Evolutionary conservation across 1,140 invertebrate genomes (phyloP).

Genomic region (Spodoptera litura): DNA sequence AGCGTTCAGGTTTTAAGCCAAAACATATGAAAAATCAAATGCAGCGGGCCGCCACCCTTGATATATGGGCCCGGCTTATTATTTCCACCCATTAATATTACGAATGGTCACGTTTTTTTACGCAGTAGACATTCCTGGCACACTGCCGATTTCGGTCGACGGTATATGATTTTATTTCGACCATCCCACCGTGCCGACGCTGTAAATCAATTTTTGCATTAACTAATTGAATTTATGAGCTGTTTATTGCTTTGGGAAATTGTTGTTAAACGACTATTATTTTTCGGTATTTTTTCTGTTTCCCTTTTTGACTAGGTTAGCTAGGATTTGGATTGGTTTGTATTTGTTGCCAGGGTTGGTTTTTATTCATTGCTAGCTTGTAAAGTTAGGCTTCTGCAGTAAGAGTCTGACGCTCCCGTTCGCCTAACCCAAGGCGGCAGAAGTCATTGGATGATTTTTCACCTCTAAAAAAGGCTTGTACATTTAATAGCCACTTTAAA

Average conservation of each 20-base stretch:
- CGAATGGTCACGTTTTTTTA: constrained; percentile 63
- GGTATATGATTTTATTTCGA: constrained; percentile 62
- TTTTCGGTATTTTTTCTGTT: constrained; percentile 46
- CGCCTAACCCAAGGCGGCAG: no score
- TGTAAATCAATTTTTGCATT: constrained; percentile 71
- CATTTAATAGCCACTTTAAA: no score
- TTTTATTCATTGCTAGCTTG: not conserved
- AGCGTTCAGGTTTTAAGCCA: constrained; percentile 49
- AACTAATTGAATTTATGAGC: constrained; percentile 69
- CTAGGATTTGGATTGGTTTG: constrained; percentile 3
- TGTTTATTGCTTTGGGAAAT: constrained; percentile 67
- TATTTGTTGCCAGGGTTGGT: not conserved
- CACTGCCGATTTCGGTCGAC: constrained; percentile 55
- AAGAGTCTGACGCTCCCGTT: no score
- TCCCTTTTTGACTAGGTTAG: not conserved
- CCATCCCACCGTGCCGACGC: constrained; percentile 47
- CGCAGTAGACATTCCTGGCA: constrained; percentile 59
- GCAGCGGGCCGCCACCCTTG: constrained; percentile 53
- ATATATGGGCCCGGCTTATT: constrained; percentile 68
- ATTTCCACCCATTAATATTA: constrained; percentile 71
- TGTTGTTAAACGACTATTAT: constrained; percentile 64
- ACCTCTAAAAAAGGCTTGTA: no score
- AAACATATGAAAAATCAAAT: constrained; percentile 69
- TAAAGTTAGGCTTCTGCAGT: no score
- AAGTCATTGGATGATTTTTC: no score